These are phyloP conservation scores for Spodoptera picta DNA, from an alignment of 2,888 invertebrate species.

Conservation along the genomic window DNA sequence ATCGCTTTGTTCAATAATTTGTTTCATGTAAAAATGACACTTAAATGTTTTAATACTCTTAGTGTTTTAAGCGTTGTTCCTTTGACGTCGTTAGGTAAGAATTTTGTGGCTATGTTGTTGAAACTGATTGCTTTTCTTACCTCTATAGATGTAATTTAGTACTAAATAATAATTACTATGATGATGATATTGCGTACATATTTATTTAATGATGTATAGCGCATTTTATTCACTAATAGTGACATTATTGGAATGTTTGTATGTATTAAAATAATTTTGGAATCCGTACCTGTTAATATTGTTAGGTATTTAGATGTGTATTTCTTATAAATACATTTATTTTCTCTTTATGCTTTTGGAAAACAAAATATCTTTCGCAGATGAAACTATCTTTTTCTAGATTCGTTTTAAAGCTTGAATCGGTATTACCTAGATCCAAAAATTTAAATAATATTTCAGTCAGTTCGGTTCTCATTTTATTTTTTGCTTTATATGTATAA, in stretches of 20 bases:
- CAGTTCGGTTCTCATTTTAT: too few relatives aligned
- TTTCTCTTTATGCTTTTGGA: background rate
- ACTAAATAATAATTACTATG: constrained; percentile 21
- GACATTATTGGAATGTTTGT: background rate
- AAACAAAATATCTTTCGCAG: constrained; percentile 4
- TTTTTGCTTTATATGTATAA: too few relatives aligned
- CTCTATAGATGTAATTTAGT: constrained; percentile 39
- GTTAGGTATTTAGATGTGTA: too few relatives aligned
- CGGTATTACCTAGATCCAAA: too few relatives aligned
- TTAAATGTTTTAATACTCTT: constrained; percentile 59
- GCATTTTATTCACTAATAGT: constrained; percentile 6
- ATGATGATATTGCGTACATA: constrained; percentile 10
- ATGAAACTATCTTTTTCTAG: background rate
- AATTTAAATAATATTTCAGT: too few relatives aligned
- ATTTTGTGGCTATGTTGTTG: constrained; percentile 41
- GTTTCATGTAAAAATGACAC: constrained; percentile 65
- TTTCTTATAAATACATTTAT: too few relatives aligned
- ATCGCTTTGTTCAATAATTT: constrained; percentile 69
- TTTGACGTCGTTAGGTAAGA: constrained; percentile 43
- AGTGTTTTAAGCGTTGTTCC: constrained; percentile 44
- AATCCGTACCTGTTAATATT: constrained; percentile 1
- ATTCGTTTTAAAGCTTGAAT: too few relatives aligned
- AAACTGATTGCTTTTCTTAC: constrained; percentile 47
- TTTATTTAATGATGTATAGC: background rate
- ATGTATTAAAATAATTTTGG: background rate